Conservation (phyloP, 2,797 vertebrate genomes). For the Platalea minor region DNA sequence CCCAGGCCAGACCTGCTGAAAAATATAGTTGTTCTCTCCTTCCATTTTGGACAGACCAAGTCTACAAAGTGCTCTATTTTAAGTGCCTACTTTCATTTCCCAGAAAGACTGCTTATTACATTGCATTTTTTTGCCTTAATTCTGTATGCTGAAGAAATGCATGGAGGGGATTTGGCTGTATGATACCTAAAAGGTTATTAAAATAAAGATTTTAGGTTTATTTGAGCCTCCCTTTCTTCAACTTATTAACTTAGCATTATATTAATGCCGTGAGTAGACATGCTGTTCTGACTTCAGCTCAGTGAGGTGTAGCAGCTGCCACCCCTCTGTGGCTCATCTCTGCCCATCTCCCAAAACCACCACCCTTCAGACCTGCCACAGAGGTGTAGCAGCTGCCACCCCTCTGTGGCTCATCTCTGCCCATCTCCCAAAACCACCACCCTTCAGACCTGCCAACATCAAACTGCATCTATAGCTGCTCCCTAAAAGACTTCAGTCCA, state of each 20-base stretch:
- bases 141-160: not conserved
- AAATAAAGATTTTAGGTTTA: not conserved
- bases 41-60: not conserved
- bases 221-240: not conserved
- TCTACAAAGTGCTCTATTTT: not conserved
- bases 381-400: not conserved
- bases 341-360: not conserved
- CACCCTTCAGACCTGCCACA: not conserved
- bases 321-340: not conserved
- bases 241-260: not conserved
- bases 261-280: not conserved
- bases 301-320: not conserved
- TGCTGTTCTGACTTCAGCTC: not conserved
- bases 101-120: not conserved
- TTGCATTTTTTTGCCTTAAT: not conserved
- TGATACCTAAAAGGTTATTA: not conserved
- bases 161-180: not conserved
- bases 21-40: not conserved
- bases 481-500: not conserved
- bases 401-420: not conserved
- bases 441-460: not conserved
- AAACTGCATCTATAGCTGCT: not conserved
- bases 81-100: slow-evolving; percentile 2
- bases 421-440: not conserved
- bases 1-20: not conserved